Evolutionary conservation across 2,797 vertebrate genomes (phyloP).

Genomic region (Myotis myotis): DNA sequence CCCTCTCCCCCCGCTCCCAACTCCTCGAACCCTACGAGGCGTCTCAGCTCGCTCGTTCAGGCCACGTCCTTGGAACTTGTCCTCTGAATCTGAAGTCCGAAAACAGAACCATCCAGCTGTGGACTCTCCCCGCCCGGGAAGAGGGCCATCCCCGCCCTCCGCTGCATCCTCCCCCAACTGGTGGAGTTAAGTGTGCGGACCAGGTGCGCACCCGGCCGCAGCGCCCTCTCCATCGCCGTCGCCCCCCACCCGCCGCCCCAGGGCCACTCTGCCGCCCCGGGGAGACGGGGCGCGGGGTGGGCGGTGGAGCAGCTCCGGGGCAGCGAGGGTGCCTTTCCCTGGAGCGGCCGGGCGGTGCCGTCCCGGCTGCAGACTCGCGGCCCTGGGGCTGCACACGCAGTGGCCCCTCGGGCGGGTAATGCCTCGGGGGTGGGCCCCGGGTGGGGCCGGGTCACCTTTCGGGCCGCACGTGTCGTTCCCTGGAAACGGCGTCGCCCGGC

Average conservation of each 20-base stretch:
- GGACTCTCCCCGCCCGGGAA: background rate
- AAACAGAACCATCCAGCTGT: background rate
- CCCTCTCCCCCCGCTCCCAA: too few relatives aligned
- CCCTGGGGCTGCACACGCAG: background rate
- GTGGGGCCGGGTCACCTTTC: background rate
- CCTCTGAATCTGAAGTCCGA: background rate
- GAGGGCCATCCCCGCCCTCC: background rate
- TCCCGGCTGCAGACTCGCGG: background rate
- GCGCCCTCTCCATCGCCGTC: background rate
- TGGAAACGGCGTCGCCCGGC: background rate
- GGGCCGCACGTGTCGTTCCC: background rate
- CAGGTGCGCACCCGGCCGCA: background rate
- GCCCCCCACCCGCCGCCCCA: too few relatives aligned
- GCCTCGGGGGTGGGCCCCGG: background rate
- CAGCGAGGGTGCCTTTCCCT: background rate
- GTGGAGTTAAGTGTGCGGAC: too few relatives aligned
- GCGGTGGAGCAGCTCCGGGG: background rate
- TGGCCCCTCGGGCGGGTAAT: background rate
- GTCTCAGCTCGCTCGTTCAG: background rate
- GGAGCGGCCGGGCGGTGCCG: background rate
- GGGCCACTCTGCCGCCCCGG: background rate
- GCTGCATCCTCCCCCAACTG: background rate
- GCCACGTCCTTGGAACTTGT: background rate
- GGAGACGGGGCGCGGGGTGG: rapidly evolving
- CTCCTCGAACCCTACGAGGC: background rate